Base-by-base conservation (phyloP, 2,888 invertebrate species). In the Tribolium freemani region DNA sequence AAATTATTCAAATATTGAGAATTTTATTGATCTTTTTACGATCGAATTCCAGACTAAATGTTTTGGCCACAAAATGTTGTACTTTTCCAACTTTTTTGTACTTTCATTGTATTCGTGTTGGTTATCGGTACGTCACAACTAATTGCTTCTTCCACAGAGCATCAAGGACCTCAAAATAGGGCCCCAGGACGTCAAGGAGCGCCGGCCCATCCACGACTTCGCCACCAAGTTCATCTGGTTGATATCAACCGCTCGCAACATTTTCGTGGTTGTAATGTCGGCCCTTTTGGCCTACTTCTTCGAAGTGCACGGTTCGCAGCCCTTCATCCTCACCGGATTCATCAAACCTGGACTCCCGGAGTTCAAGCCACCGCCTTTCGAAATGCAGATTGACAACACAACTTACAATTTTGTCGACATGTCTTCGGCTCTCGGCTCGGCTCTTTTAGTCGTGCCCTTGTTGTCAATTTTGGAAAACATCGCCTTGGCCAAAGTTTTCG, bases 181-280 rank as follows among this genome's bases (percentile, higher is more conserved):
- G 1, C 85, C 88, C 0, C 83, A 84, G 16, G 87, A 89, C 64
- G 77, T 82, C 0, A 88, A 88, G 75, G 86, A 88, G 38, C 84
- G 87, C 8, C 87, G 88, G 9, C 54, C 78, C 0, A 76, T 83
- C 69, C 90, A 90, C 77, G 86, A 85, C 58, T 74, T 86, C 5
- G 74, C 90, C 11, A 86, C 89, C 45, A 91, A 92, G 81, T 84
- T 88, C 51, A 87, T 93, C 57, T 94, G 93, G 93, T 88, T 94
- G 81, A 87, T 93, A 56, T 91, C 93, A 70, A 93, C 93, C 21
- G 91, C 92, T 0, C 87, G 94, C 73, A 94, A 94, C 86, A 94
- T 94, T 76, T 87, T 93, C 48, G 91, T 94, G 21, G 94, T 95
- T 70, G 88, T 94, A 16, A 86, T 91, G 11, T 92, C 92, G 82